Evolutionary conservation across 2,113 vertebrate genomes (phyloP).

Genomic region (Leptosomus discolor): DNA sequence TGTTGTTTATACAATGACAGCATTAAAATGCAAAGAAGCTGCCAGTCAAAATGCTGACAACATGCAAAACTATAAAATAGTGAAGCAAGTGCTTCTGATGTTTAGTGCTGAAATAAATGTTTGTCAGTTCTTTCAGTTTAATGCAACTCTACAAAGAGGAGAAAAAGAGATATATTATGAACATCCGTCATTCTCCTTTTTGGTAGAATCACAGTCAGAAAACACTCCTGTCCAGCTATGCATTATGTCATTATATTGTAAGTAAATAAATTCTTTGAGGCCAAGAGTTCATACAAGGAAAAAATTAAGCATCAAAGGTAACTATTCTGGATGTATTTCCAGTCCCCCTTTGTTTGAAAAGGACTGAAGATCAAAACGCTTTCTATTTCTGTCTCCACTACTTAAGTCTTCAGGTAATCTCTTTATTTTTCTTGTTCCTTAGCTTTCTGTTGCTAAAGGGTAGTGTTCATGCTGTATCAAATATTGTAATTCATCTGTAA

Average conservation of each 20-base stretch:
- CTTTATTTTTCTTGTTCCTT: neutral
- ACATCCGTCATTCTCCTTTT: neutral
- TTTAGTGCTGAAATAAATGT: neutral
- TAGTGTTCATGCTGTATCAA: neutral
- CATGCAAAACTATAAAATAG: neutral
- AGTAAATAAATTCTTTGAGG: neutral
- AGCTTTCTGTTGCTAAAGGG: neutral
- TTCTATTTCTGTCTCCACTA: neutral
- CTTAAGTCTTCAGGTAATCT: neutral
- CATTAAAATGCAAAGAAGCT: slow-evolving; percentile 11
- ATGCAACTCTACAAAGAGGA: neutral
- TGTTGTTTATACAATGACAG: neutral
- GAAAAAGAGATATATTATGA: neutral
- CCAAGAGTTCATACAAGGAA: neutral
- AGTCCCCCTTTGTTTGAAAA: neutral
- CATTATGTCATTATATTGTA: neutral
- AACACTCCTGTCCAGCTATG: neutral
- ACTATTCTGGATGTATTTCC: neutral
- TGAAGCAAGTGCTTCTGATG: neutral
- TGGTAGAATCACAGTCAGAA: neutral
- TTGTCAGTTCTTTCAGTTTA: neutral
- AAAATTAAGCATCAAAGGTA: neutral
- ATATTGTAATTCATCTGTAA: neutral
- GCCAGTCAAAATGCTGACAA: slow-evolving; percentile 44
- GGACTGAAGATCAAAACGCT: neutral